Evolutionary conservation across 1,140 invertebrate genomes (phyloP).

Genomic region (Spodoptera frugiperda): DNA sequence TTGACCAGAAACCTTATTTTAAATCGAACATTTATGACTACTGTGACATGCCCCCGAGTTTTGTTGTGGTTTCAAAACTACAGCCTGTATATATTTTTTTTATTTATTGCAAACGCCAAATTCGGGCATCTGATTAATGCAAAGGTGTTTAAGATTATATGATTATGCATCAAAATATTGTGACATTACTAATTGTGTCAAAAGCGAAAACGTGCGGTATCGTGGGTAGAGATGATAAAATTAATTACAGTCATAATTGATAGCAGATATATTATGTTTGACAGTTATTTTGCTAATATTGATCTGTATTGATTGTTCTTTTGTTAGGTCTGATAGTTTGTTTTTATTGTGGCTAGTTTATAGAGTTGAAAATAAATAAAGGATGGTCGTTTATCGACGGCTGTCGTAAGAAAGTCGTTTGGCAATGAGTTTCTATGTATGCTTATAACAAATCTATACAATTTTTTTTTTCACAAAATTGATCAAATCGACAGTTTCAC

Average conservation of each 20-base stretch:
- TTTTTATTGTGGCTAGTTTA: neutral
- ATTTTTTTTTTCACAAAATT: too few relatives aligned
- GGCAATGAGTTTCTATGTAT: too few relatives aligned
- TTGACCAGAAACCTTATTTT: too few relatives aligned
- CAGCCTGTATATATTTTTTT: too few relatives aligned
- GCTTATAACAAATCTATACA: too few relatives aligned
- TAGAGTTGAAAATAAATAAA: neutral
- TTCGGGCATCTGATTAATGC: constrained; percentile 13
- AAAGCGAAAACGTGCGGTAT: constrained; percentile 54
- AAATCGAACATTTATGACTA: too few relatives aligned
- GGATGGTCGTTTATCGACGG: too few relatives aligned
- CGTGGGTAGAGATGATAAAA: constrained; percentile 47
- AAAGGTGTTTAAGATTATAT: constrained; percentile 31
- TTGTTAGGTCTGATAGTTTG: neutral
- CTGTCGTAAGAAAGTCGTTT: too few relatives aligned
- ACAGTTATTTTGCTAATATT: constrained; percentile 8
- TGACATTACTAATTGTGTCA: constrained; percentile 54
- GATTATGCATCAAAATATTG: constrained; percentile 51
- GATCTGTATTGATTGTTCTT: constrained; percentile 19
- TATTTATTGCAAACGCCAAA: constrained; percentile 21
- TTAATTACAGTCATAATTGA: constrained; percentile 45
- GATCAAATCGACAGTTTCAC: too few relatives aligned
- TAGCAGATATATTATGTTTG: neutral
- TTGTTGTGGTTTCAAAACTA: too few relatives aligned
- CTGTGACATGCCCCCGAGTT: too few relatives aligned